phyloP scores from a whole-genome alignment of 2,113 vertebrate species.

The Eleginops maclovinus region DNA sequence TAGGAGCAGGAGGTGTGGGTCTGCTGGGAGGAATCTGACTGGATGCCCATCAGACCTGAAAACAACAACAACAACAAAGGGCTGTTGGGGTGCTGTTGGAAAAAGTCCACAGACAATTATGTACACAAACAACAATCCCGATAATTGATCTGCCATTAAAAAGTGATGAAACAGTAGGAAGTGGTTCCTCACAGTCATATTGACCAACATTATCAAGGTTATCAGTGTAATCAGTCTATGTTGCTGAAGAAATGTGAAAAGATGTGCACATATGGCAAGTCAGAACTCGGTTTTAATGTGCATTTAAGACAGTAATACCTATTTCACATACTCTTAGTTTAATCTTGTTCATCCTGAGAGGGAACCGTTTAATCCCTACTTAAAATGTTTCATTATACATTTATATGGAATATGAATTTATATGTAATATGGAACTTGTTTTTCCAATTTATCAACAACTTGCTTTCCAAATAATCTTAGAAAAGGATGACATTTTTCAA shows the following conservation, averaged over 20 bases:
- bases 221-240: background rate
- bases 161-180: background rate
- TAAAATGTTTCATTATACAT: background rate
- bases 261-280: background rate
- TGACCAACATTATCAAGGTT: background rate
- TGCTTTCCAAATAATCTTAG: background rate
- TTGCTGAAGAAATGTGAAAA: background rate
- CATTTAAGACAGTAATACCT: too few species aligned
- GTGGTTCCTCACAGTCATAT: background rate
- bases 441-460: background rate
- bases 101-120: background rate
- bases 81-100: background rate
- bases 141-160: background rate
- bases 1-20: constrained; percentile 94
- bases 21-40: constrained; percentile 89
- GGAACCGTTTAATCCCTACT: too few species aligned
- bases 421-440: background rate
- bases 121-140: background rate
- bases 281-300: too few species aligned
- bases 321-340: too few species aligned
- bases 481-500: too few species aligned
- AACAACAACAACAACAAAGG: constrained; percentile 45
- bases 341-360: too few species aligned
- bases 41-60: constrained; percentile 90
- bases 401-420: background rate